Evolutionary conservation across 2,797 vertebrate genomes (phyloP).

Genomic region (Chlorospingus flavigularis): DNA sequence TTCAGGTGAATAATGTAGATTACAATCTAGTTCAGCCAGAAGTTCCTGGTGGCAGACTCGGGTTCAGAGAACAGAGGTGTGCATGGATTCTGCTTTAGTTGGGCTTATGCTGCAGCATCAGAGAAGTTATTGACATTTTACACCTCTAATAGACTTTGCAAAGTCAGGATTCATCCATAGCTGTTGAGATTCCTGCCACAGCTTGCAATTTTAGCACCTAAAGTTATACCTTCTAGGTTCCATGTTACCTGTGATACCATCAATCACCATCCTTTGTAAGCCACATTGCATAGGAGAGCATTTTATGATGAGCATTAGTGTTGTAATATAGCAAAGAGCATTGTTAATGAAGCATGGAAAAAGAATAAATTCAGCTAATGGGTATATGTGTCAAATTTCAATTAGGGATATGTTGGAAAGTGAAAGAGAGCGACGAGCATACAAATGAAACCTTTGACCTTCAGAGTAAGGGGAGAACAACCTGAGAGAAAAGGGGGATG

Average conservation of each 20-base stretch:
- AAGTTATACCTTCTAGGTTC: slow-evolving; percentile 65
- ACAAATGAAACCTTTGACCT: slow-evolving; percentile 80
- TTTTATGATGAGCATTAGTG: slow-evolving; percentile 77
- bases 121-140: neutral
- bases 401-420: slow-evolving; percentile 72
- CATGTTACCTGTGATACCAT: slow-evolving; percentile 68
- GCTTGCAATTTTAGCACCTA: slow-evolving; percentile 47
- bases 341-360: slow-evolving; percentile 80
- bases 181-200: slow-evolving; percentile 8
- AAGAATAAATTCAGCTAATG: slow-evolving; percentile 81
- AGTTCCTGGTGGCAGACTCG: neutral
- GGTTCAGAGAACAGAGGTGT: neutral
- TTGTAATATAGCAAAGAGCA: slow-evolving; percentile 74
- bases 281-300: slow-evolving; percentile 65
- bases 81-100: neutral
- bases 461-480: slow-evolving; percentile 62
- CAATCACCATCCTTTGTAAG: slow-evolving; percentile 72
- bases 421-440: slow-evolving; percentile 66
- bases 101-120: neutral
- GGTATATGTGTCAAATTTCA: slow-evolving; percentile 81
- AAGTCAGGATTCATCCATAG: neutral
- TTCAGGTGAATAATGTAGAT: slow-evolving; percentile 14
- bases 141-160: neutral
- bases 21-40: neutral
- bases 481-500: slow-evolving; percentile 39